Base-by-base conservation (phyloP, 2,888 invertebrate genomes). In the Geophilus truncorum region DNA sequence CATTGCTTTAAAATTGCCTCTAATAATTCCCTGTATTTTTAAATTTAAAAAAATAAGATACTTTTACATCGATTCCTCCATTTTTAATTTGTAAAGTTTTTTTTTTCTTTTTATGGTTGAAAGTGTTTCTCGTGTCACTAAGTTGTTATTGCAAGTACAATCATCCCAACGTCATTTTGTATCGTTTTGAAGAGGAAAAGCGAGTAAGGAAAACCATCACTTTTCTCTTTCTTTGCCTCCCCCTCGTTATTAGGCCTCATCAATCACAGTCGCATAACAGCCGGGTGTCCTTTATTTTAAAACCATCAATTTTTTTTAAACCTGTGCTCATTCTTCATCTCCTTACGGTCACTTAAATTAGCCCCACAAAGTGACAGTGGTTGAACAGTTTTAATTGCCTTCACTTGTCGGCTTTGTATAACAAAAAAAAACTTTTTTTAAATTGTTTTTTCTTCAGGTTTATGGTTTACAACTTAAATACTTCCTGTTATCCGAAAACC, bases 301-400 rank as follows among this genome's bases (percentile, higher is more conserved):
- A 23, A 62, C 57, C 57, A 23, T 62, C 57, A 62, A 62, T 62
- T 62, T 62, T 62, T 62, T 62, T 23, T 21, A n/a, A 62, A 62
- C 57, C 21, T 62, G 10, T 40, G 40, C 23, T 4, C 57, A 62
- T 62, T 62, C 57, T 21, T 23, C 57, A 23, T 62, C 57, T 23
- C 21, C 57, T 62, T 62, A n/a, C n/a, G 57, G 57, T 62, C 57
- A 62, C 57, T 62, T 62, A 40, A 40, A 40, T 62, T 21, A 23
- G 23, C 57, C 57, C 23, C 6, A n/a, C 0, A 9, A 62, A 62
- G 57, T 62, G 57, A 62, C 57, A 62, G 57, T 62, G 57, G 57
- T 18, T 62, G 57, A 62, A 62, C 57, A 62, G 57, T 62, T 62
- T 62, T 62, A 62, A 62, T 62, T 62, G 57, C 21, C 57, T 62